These are phyloP conservation scores for Pycnomerus fuliginosus DNA, from an alignment of 2,888 invertebrate genomes.

Conservation along the genomic window DNA sequence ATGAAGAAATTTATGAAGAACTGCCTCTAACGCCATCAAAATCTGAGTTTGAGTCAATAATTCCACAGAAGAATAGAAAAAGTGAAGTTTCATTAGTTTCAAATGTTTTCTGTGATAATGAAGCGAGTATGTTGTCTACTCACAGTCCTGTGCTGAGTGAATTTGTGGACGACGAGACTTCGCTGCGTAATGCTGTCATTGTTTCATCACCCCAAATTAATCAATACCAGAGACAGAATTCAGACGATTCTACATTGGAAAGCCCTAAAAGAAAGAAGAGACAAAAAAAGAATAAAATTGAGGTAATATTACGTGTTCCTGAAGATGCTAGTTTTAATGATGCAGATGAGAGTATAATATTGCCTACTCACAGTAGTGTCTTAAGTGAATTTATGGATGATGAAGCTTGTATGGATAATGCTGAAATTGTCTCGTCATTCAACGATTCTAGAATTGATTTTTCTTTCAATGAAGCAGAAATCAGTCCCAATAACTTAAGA, in stretches of 20 bases:
- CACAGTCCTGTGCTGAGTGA: not conserved
- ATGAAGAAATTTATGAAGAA: too few species aligned
- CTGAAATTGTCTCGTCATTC: not conserved
- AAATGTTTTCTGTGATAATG: too few species aligned
- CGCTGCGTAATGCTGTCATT: too few species aligned
- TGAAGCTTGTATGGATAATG: not conserved
- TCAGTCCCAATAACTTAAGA: too few species aligned
- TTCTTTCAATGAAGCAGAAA: too few species aligned
- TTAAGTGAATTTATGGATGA: not conserved
- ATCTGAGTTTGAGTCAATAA: not conserved
- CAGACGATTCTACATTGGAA: not conserved
- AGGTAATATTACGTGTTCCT: too few species aligned
- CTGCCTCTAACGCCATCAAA: slow-evolving; percentile 5
- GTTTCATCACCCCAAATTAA: not conserved
- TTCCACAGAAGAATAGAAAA: not conserved
- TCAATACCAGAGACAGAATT: not conserved
- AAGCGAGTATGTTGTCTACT: too few species aligned
- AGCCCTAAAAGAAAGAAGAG: not conserved
- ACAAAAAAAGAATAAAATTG: too few species aligned
- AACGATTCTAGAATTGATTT: too few species aligned
- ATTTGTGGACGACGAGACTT: not conserved
- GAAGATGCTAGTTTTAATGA: too few species aligned
- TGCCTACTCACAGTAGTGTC: not conserved
- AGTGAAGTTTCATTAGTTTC: not conserved
- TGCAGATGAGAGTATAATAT: too few species aligned